These are phyloP conservation scores for Chelonoidis abingdonii DNA, from an alignment of 2,113 vertebrate genomes.

Conservation along the genomic window DNA sequence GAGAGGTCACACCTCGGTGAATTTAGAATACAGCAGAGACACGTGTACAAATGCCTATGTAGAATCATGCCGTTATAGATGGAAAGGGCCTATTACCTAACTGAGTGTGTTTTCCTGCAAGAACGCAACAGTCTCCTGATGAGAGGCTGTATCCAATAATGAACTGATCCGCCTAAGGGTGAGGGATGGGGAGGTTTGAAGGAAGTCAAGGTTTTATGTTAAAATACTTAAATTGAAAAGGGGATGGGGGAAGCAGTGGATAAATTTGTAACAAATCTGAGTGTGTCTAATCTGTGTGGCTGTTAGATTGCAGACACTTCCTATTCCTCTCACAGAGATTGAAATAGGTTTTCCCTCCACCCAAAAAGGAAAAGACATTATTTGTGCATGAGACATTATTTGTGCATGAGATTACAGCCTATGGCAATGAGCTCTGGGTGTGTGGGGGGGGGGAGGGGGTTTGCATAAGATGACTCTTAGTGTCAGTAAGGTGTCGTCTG, in stretches of 20 bases:
- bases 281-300: not conserved
- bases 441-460: not conserved
- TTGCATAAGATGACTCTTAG: not conserved
- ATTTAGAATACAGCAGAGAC: not conserved
- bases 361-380: not conserved
- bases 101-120: not conserved
- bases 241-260: not conserved
- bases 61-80: not conserved
- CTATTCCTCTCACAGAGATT: not conserved
- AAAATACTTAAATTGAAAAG: not conserved
- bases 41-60: not conserved
- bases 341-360: not conserved
- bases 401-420: not conserved
- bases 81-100: not conserved
- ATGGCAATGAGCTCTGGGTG: not conserved
- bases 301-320: not conserved
- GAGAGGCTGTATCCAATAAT: not conserved
- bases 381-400: slow-evolving; percentile 17
- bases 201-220: not conserved
- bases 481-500: not conserved
- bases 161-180: not conserved
- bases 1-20: not conserved
- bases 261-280: not conserved
- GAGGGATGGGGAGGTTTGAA: not conserved
- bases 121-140: rapidly evolving